phyloP scores from a whole-genome alignment of 2,888 invertebrate species.

The Seladonia tumulorum region DNA sequence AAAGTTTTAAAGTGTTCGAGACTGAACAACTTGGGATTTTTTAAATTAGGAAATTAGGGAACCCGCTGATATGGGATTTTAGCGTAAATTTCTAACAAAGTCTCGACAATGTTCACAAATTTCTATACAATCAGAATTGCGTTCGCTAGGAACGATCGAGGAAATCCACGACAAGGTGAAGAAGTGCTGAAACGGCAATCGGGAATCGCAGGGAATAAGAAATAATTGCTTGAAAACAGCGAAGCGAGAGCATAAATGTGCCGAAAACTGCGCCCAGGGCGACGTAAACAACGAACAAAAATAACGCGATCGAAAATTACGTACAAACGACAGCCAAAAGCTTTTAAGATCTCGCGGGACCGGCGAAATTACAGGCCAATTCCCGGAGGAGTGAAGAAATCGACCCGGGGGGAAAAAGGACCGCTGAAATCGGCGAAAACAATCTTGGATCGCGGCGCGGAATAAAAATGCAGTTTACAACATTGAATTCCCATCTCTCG shows the following conservation, averaged over 20 bases:
- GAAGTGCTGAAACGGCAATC: not conserved
- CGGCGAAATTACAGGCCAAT: not conserved
- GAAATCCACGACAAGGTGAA: too few species aligned
- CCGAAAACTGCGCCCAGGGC: not conserved
- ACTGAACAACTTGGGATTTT: not conserved
- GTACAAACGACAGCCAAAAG: not conserved
- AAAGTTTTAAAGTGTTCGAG: too few species aligned
- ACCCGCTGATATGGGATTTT: too few species aligned
- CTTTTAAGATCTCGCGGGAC: not conserved
- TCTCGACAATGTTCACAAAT: not conserved
- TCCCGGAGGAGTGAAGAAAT: not conserved
- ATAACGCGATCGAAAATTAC: not conserved
- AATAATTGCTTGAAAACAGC: not conserved
- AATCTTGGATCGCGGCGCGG: not conserved
- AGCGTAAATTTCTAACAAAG: not conserved
- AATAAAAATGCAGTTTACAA: not conserved
- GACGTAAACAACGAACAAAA: not conserved
- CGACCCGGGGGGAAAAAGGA: not conserved
- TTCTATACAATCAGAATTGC: too few species aligned
- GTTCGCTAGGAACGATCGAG: not conserved
- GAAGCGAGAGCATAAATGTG: not conserved
- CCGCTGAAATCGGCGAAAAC: not conserved
- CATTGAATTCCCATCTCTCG: not conserved
- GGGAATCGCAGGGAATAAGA: not conserved
- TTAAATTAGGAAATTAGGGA: not conserved